Conservation (phyloP, 2,888 invertebrate species). For the Odontomyia ornata region DNA sequence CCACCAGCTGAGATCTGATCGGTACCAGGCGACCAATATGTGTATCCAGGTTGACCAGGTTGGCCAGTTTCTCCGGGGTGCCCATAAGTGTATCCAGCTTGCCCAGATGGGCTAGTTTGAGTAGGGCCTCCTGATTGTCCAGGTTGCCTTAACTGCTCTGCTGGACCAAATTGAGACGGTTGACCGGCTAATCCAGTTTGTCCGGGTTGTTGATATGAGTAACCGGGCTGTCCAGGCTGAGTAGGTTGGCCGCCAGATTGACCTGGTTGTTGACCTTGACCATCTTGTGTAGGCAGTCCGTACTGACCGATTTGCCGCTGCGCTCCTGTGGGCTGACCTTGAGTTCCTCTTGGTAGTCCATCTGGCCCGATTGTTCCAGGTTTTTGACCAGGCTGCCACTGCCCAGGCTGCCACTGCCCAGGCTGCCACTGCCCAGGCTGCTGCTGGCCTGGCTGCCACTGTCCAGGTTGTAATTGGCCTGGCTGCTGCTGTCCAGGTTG, state of each 20-base stretch:
- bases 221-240: slow-evolving; percentile 6
- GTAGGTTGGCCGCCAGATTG: background rate
- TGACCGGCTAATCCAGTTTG: background rate
- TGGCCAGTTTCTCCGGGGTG: slow-evolving; percentile 19
- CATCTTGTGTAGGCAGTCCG: background rate
- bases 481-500: background rate
- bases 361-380: no score
- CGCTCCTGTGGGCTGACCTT: background rate
- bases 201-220: background rate
- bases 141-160: slow-evolving; percentile 21
- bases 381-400: background rate
- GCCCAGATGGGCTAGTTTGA: slow-evolving; percentile 8
- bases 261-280: background rate
- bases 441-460: background rate
- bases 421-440: slow-evolving; percentile 30
- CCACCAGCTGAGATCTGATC: slow-evolving; percentile 1
- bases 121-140: background rate
- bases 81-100: background rate
- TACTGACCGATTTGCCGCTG: background rate
- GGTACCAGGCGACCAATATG: background rate
- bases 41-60: slow-evolving; percentile 10
- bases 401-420: background rate
- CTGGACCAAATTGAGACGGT: background rate
- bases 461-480: background rate
- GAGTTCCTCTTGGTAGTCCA: background rate